Evolutionary conservation across 2,797 vertebrate genomes (phyloP), one percentile per base, ranked within the genome.

Genomic region (Chelidonichthys spinosus): DNA sequence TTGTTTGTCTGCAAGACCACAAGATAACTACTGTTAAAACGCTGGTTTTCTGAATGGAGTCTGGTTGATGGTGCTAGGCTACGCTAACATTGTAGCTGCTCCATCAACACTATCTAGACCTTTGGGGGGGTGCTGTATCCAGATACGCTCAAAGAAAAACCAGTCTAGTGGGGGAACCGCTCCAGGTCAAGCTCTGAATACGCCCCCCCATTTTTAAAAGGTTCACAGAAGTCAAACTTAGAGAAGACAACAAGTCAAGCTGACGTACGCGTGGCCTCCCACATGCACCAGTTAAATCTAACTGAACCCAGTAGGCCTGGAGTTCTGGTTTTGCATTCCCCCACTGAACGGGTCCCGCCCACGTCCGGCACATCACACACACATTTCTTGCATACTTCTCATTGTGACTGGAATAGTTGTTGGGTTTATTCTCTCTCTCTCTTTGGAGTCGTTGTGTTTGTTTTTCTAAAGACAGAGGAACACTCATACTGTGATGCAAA

Each of bases 311-410:
- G 78, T 58, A 78, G 67, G 78, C 72, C 74, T 63, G 56, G 71
- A 78, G 67, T 76, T 70, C 74, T 63, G 56, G 71, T 78, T 85
- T 69, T 69, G 50, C 79, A 83, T 79, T 86, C 79, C 71, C 25
- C 74, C 63, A 47, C 76, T 62, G 59, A 79, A 56, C 13, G 35
- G 46, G 76, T 71, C 63, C 76, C 74, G 25, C 86, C 87, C 81
- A 82, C 82, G 52, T 77, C 76, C 78, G 82, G 74, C 82, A 81
- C 82, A 84, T 89, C 75, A 56, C 67, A 84, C 67, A 84, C 70
- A 79, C 87, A 89, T 91, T 88, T 87, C 81, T 90, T 6, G 14
- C 87, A 88, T 92, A 79, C 81, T 87, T 91, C 72, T 86, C 89
- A 87, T 89, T 90, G 87, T 86, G 83, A 81, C 79, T 59, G 63